Evolutionary conservation across 1,140 invertebrate species (phyloP).

Genomic region (Asobara japonica): DNA sequence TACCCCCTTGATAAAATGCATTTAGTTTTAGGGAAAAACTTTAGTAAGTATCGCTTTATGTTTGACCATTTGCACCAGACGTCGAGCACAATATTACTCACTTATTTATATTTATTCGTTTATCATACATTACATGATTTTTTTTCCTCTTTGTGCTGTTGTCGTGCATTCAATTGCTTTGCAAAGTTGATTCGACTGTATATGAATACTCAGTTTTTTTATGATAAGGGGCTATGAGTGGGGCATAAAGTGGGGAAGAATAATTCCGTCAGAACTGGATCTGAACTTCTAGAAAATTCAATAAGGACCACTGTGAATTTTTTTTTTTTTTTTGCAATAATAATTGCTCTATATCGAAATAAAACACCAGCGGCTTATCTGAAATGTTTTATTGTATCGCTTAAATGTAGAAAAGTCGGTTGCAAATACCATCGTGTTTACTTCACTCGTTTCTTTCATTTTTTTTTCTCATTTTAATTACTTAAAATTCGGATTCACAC

Average conservation of each 20-base stretch:
- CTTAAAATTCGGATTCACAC: not conserved
- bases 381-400: conserved; percentile 62
- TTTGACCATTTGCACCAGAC: not conserved
- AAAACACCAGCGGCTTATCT: conserved; percentile 47
- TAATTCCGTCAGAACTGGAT: not conserved
- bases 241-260: too few species aligned
- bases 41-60: not conserved
- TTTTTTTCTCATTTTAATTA: conserved; percentile 37
- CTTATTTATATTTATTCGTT: not conserved
- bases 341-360: not conserved
- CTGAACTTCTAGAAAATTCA: too few species aligned
- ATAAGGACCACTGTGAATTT: too few species aligned
- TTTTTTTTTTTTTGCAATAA: too few species aligned
- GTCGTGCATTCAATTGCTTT: not conserved
- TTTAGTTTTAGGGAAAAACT: not conserved
- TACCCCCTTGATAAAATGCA: not conserved
- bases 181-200: not conserved
- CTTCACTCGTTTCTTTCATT: conserved; percentile 32
- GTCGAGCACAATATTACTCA: not conserved
- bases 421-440: conserved; percentile 46
- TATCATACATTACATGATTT: not conserved
- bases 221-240: too few species aligned
- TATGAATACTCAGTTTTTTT: too few species aligned
- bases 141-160: not conserved
- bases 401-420: conserved; percentile 66